Evolutionary conservation across 2,888 invertebrate genomes (phyloP).

Genomic region (Amblyjoppa fuscipennis): DNA sequence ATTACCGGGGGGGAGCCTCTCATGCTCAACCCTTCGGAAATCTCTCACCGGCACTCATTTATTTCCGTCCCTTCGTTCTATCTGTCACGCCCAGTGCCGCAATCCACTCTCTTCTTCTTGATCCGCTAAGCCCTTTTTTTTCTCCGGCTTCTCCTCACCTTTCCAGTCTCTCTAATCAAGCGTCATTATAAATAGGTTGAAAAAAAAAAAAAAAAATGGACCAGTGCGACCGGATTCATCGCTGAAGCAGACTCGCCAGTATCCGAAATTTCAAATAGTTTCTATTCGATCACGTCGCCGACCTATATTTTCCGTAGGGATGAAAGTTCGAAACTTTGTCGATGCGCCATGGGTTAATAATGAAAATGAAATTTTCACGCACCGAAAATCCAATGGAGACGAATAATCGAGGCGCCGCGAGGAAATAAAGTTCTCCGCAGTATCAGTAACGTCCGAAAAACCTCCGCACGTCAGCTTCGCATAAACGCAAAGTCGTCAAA

Average conservation of each 20-base stretch:
- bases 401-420: background rate
- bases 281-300: background rate
- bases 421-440: background rate
- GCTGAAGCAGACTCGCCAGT: background rate
- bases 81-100: background rate
- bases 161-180: constrained; percentile 13
- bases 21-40: constrained; percentile 8
- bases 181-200: constrained; percentile 14
- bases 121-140: background rate
- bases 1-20: background rate
- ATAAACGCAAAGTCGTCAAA: too few species aligned
- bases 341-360: background rate
- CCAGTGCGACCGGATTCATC: background rate
- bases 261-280: background rate
- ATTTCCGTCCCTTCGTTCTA: constrained; percentile 14
- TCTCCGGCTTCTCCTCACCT: background rate
- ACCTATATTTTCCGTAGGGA: background rate
- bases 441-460: too few species aligned
- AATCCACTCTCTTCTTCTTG: background rate
- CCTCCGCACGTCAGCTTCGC: too few species aligned
- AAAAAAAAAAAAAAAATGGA: background rate
- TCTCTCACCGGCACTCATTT: constrained; percentile 16
- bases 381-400: background rate
- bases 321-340: background rate
- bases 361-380: background rate